phyloP scores from a whole-genome alignment of 1,140 invertebrate genomes.

The Ooceraea biroi region DNA sequence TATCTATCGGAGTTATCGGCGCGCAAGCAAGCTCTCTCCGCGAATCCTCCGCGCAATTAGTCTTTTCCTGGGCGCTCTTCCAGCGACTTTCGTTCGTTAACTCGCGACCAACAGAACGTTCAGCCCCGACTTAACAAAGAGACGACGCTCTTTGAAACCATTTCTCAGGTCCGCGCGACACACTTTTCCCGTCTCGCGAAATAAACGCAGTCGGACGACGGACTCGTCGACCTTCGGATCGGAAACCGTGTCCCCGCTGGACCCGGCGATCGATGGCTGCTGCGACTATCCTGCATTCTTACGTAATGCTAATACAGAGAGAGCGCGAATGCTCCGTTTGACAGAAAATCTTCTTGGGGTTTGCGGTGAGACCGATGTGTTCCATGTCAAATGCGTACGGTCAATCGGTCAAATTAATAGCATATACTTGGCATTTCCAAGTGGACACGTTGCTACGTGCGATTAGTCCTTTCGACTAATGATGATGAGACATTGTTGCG shows the following conservation, averaged over 20 bases:
- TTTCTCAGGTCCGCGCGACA: constrained; percentile 50
- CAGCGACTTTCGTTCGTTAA: constrained; percentile 20
- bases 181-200: constrained; percentile 54
- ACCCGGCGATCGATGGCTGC: constrained; percentile 45
- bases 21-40: background rate
- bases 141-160: constrained; percentile 40
- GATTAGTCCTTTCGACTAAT: constrained; percentile 3
- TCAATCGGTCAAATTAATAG: background rate
- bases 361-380: background rate
- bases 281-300: constrained; percentile 51
- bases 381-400: background rate
- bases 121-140: constrained; percentile 27
- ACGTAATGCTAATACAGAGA: constrained; percentile 24
- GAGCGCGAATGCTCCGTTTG: background rate
- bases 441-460: background rate
- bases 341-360: constrained; percentile 6
- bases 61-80: constrained; percentile 7
- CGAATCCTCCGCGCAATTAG: background rate
- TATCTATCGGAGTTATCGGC: constrained; percentile 26
- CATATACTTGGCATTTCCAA: background rate
- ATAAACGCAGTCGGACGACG: constrained; percentile 49
- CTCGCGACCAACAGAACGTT: constrained; percentile 32
- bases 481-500: background rate
- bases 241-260: constrained; percentile 21
- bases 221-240: constrained; percentile 38